Evolutionary conservation across 2,888 invertebrate genomes (phyloP).

Genomic region (Cryptocheilus praepositus): DNA sequence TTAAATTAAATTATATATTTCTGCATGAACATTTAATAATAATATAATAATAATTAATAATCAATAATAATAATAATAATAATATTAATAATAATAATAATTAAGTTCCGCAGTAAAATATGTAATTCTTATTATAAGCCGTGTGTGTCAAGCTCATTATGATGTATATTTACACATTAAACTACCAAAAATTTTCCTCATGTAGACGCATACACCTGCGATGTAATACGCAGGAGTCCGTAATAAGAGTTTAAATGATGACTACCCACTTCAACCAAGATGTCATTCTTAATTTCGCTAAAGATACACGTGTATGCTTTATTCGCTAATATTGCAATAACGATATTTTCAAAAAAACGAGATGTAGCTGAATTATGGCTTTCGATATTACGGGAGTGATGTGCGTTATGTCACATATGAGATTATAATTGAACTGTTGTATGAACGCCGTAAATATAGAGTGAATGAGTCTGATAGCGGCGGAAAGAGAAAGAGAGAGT

Average conservation of each 20-base stretch:
- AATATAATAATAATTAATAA: slow-evolving; percentile 27
- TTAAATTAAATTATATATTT: slow-evolving; percentile 38
- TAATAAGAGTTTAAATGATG: slow-evolving; percentile 11
- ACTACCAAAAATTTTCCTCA: slow-evolving; percentile 17
- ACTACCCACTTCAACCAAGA: background rate
- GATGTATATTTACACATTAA: slow-evolving; percentile 45
- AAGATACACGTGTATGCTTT: slow-evolving; percentile 29
- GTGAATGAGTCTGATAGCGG: too few species aligned
- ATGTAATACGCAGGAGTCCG: slow-evolving; percentile 5
- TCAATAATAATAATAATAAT: slow-evolving; percentile 46
- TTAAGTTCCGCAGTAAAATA: slow-evolving; percentile 40
- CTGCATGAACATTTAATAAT: slow-evolving; percentile 34
- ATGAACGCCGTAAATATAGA: background rate
- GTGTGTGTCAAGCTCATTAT: slow-evolving; percentile 34
- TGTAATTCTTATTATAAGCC: slow-evolving; percentile 38
- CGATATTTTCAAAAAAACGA: slow-evolving; percentile 23
- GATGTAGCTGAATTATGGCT: slow-evolving; percentile 23
- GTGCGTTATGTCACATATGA: slow-evolving; percentile 26
- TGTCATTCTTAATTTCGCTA: slow-evolving; percentile 17
- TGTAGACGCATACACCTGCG: slow-evolving; percentile 11
- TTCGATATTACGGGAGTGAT: slow-evolving; percentile 29
- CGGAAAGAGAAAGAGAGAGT: too few species aligned
- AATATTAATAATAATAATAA: slow-evolving; percentile 44
- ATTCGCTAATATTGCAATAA: slow-evolving; percentile 49
- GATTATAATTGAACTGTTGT: slow-evolving; percentile 18